Percentiles rank a stretch among this genome's conserved stretches.
phyloP scores from a whole-genome alignment of 2,113 vertebrate genomes.

The Scomber scombrus region DNA sequence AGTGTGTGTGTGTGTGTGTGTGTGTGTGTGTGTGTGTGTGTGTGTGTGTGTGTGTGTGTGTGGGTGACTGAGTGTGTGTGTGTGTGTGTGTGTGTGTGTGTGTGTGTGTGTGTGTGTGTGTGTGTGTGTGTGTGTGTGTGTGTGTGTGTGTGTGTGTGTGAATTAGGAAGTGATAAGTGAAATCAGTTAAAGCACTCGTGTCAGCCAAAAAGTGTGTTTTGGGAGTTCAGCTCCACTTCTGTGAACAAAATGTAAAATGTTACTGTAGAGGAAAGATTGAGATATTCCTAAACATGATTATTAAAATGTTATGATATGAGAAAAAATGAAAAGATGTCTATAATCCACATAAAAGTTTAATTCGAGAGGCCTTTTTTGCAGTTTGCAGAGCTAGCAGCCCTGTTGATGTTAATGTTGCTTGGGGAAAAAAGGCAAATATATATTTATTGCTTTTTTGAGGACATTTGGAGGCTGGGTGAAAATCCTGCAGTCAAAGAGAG shows the following conservation, averaged over 20 bases:
- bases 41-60: no score
- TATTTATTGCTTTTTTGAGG: no score
- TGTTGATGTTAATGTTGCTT: no score
- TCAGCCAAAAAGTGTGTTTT: slow-evolving; percentile 33
- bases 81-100: slow-evolving; percentile 1
- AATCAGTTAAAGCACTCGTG: slow-evolving; percentile 33
- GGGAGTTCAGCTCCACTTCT: slow-evolving; percentile 7
- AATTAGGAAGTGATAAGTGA: slow-evolving; percentile 46
- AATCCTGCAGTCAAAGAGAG: no score
- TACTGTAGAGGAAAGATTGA: slow-evolving; percentile 12
- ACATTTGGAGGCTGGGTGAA: no score
- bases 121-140: no score
- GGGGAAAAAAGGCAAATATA: no score
- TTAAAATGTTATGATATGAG: background rate
- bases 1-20: slow-evolving; percentile 14
- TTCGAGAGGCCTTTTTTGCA: background rate
- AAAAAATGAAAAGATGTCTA: background rate
- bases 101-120: no score
- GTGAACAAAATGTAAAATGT: slow-evolving; percentile 17
- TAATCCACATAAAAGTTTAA: no score
- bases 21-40: slow-evolving; percentile 18
- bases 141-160: no score
- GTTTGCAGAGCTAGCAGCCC: no score
- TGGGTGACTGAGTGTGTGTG: no score
- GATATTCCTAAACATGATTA: slow-evolving; percentile 5